Percentiles rank a stretch among this genome's conserved stretches.
Evolutionary conservation across 2,888 invertebrate genomes (phyloP).

Genomic region (Neoitamus cyanurus): DNA sequence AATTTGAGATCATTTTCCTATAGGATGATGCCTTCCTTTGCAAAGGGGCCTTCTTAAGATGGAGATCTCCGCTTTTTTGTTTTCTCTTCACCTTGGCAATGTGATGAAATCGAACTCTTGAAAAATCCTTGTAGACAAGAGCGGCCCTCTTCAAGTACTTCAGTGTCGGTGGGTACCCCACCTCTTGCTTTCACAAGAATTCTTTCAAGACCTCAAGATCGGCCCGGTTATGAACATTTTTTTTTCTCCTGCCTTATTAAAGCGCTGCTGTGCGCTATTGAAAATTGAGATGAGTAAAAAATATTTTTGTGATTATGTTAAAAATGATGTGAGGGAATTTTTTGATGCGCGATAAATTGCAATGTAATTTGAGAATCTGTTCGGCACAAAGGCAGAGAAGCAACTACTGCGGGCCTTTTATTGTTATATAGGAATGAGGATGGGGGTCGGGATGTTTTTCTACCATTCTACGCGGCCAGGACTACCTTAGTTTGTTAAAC

Average conservation of each 20-base stretch:
- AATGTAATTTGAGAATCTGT: background rate
- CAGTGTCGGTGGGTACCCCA: background rate
- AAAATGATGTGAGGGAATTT: background rate
- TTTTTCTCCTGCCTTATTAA: background rate
- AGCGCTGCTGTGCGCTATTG: background rate
- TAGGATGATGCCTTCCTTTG: background rate
- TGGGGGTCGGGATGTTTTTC: background rate
- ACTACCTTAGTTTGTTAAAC: background rate
- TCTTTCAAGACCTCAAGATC: background rate
- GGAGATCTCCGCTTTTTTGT: background rate
- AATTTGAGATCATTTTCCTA: slow-evolving; percentile 24
- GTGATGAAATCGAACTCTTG: background rate
- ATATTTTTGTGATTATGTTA: background rate
- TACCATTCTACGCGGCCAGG: background rate
- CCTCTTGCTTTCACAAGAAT: background rate
- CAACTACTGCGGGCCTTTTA: background rate
- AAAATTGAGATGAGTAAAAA: background rate
- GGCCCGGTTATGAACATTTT: background rate
- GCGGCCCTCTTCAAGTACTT: background rate
- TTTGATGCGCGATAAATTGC: background rate
- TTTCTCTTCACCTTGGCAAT: background rate
- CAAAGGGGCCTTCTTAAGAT: background rate
- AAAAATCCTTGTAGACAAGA: background rate
- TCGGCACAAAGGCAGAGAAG: background rate
- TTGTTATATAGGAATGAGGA: background rate